phyloP scores from a whole-genome alignment of 2,888 invertebrate genomes.

The Allophyes oxyacanthae region DNA sequence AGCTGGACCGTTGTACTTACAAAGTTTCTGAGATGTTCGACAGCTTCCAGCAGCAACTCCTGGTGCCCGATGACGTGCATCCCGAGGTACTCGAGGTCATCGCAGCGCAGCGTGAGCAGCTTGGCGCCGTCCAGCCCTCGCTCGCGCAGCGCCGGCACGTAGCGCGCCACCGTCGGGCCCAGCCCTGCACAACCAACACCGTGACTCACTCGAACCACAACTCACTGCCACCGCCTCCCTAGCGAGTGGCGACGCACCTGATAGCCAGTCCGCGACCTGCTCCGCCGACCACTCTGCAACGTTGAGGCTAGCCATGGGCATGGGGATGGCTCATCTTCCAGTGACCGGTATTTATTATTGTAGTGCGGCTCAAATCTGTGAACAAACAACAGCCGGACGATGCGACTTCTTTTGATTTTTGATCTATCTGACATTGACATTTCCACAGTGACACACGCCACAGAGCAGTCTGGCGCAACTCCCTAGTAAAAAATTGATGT shows the following conservation, averaged over 20 bases:
- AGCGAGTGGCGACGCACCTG: conserved; percentile 89
- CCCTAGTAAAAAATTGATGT: too few relatives aligned
- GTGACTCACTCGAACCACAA: conserved; percentile 62
- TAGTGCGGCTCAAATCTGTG: conserved; percentile 39
- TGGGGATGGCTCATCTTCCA: conserved; percentile 66
- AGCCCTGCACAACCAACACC: conserved; percentile 89
- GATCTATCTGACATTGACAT: conserved; percentile 27
- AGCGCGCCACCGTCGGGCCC: conserved; percentile 93
- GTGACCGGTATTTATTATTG: conserved; percentile 53
- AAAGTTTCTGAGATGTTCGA: conserved; percentile 96
- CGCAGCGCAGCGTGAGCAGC: conserved; percentile 95
- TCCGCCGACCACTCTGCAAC: conserved; percentile 97
- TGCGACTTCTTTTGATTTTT: conserved; percentile 37
- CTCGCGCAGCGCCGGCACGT: conserved; percentile 94
- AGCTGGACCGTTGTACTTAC: conserved; percentile 87
- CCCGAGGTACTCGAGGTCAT: conserved; percentile 96
- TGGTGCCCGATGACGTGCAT: conserved; percentile 97
- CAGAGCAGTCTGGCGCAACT: conserved; percentile 4
- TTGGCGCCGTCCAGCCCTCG: conserved; percentile 95
- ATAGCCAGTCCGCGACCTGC: conserved; percentile 97
- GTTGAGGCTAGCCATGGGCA: conserved; percentile 79
- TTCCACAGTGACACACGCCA: conserved; percentile 3
- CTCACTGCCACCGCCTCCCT: conserved; percentile 17
- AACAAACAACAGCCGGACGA: conserved; percentile 51
- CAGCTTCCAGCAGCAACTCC: conserved; percentile 97